These are phyloP conservation scores for Thryonomys swinderianus DNA, from an alignment of 2,113 vertebrate genomes.

Conservation along the genomic window DNA sequence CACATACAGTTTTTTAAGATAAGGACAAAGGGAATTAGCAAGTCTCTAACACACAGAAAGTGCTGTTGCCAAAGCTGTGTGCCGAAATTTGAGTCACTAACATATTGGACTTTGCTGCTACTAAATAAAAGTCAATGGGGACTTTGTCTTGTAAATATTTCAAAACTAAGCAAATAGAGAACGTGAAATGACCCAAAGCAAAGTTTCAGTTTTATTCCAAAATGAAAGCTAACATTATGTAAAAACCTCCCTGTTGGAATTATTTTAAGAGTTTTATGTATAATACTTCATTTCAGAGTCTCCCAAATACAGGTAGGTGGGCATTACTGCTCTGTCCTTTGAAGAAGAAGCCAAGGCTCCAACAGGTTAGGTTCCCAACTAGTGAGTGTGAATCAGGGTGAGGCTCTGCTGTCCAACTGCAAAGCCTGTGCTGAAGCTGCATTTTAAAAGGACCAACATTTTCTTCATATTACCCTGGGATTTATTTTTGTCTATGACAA, in stretches of 20 bases:
- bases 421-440: constrained; percentile 26
- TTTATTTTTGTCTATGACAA: constrained; percentile 5
- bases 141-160: constrained; percentile 33
- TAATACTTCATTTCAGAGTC: neutral
- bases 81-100: neutral
- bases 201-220: constrained; percentile 23
- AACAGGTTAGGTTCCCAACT: neutral
- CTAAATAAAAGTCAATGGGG: neutral
- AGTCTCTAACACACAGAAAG: neutral
- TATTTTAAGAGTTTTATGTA: neutral
- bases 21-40: neutral
- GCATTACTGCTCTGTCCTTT: neutral
- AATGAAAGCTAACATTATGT: neutral
- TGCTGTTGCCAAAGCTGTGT: neutral
- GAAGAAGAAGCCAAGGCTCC: neutral
- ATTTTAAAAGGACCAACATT: constrained; percentile 28
- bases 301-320: neutral
- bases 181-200: neutral
- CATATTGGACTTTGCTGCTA: neutral
- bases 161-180: constrained; percentile 44
- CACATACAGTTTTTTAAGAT: neutral
- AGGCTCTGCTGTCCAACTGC: neutral
- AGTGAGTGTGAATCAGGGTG: neutral
- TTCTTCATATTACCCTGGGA: neutral
- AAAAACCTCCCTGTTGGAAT: neutral